These are phyloP conservation scores for Pristiophorus japonicus DNA, from an alignment of 2,113 vertebrate genomes.

Conservation along the genomic window DNA sequence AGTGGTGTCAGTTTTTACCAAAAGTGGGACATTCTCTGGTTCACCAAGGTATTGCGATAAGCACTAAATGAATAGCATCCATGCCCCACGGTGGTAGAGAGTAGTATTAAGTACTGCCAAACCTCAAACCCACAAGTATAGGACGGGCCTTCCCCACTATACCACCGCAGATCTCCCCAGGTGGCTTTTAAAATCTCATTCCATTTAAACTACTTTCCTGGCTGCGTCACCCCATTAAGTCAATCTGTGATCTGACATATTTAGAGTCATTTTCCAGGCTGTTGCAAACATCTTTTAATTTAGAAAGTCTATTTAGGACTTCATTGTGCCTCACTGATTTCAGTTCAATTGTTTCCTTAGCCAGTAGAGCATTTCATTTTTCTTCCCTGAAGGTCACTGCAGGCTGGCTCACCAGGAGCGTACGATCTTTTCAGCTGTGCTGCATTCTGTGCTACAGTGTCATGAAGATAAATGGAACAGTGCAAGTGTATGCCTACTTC, in stretches of 20 bases:
- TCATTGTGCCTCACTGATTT: constrained; percentile 61
- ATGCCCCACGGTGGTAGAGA: neutral
- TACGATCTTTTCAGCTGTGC: constrained; percentile 54
- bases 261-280: constrained; percentile 46
- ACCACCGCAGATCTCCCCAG: neutral
- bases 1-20: neutral
- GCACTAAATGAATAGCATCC: neutral
- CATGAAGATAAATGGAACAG: constrained; percentile 59
- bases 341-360: constrained; percentile 57
- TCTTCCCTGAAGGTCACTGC: constrained; percentile 67
- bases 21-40: neutral
- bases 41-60: neutral
- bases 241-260: constrained; percentile 35
- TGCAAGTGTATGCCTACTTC: constrained; percentile 43
- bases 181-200: constrained; percentile 26
- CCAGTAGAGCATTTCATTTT: constrained; percentile 60
- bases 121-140: neutral
- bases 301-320: constrained; percentile 55
- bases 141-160: neutral
- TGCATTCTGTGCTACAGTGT: constrained; percentile 50
- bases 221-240: constrained; percentile 25
- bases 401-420: constrained; percentile 55
- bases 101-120: neutral
- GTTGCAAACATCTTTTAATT: constrained; percentile 60
- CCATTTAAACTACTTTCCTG: constrained; percentile 21